Evolutionary conservation across 2,113 vertebrate genomes (phyloP), one percentile per base, ranked within the genome.

Genomic region (Syngnathoides biaculeatus): DNA sequence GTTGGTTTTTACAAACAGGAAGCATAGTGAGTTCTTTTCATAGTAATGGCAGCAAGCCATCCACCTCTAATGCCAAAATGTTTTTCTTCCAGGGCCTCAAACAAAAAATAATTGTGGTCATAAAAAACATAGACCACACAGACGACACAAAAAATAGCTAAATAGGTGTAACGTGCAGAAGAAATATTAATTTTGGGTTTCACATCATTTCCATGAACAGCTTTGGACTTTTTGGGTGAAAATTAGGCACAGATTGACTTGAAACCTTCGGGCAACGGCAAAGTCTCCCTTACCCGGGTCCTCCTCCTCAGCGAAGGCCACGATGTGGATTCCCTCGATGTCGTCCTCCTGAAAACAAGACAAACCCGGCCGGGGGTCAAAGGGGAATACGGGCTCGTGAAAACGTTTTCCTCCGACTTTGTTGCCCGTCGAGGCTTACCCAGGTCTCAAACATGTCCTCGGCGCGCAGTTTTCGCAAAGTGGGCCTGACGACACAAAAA

Each of bases 361-460:
- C 7, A 61, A 8, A 48, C n/a, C n/a, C n/a, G n/a, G n/a, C n/a
- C n/a, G n/a, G 30, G 30, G 2, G 30, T 35, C 15, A 50, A 26
- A 10, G 2, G 0, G 5, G 2, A 39, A 67, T 77, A 58, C 4
- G 15, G 10, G 22, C 39, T 55, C 15, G 15, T 22, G n/a, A 48
- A 57, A 24, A 24, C 14, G 60, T 15, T 11, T 8, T 9, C 4
- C n/a, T 39, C 19, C 0, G 22, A 64, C 19, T 42, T 55, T n/a
- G 61, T 9, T 8, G 6, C 52, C 4, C 40, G 19, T 42, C 15
- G 58, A 57, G 30, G 15, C 95, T 94, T 91, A 98, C 97, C 97
- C 97, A 98, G 0, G 94, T 98, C 87, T 98, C 97, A 89, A 94
- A 98, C 96, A 98, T 98, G 59, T 98, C 93, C 75, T 98, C 93